Evolutionary conservation across 2,888 invertebrate genomes (phyloP).

Genomic region (Colostygia pectinataria): DNA sequence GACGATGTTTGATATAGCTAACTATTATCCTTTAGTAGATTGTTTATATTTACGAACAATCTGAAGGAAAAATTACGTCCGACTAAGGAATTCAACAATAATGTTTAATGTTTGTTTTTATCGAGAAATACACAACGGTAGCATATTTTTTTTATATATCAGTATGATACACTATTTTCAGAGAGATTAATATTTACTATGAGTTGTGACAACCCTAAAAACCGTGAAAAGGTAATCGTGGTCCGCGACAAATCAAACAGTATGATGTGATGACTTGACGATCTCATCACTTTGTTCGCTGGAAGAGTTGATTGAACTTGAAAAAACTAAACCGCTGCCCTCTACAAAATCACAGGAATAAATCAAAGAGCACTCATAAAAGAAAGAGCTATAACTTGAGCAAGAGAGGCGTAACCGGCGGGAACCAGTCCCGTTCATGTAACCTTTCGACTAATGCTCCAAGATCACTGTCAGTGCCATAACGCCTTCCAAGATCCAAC

Average conservation of each 20-base stretch:
- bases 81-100: constrained; percentile 3
- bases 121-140: not conserved
- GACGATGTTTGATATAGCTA: not conserved
- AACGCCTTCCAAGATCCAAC: constrained; percentile 39
- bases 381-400: constrained; percentile 8
- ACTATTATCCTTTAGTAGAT: not conserved
- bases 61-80: constrained; percentile 1
- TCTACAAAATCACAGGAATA: constrained; percentile 27
- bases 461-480: constrained; percentile 56
- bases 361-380: constrained; percentile 22
- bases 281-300: constrained; percentile 46
- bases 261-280: constrained; percentile 60
- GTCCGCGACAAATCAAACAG: constrained; percentile 57
- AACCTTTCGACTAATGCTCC: constrained; percentile 55
- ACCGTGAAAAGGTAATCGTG: constrained; percentile 35
- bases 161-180: no score
- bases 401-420: constrained; percentile 19
- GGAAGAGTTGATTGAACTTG: constrained; percentile 34
- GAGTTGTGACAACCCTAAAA: constrained; percentile 30
- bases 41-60: constrained; percentile 6
- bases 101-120: constrained; percentile 12
- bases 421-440: constrained; percentile 37
- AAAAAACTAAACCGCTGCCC: constrained; percentile 19
- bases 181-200: no score
- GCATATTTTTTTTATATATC: no score